phyloP scores from a whole-genome alignment of 2,113 vertebrate genomes.

The Sinocyclocheilus maitianheensis region DNA sequence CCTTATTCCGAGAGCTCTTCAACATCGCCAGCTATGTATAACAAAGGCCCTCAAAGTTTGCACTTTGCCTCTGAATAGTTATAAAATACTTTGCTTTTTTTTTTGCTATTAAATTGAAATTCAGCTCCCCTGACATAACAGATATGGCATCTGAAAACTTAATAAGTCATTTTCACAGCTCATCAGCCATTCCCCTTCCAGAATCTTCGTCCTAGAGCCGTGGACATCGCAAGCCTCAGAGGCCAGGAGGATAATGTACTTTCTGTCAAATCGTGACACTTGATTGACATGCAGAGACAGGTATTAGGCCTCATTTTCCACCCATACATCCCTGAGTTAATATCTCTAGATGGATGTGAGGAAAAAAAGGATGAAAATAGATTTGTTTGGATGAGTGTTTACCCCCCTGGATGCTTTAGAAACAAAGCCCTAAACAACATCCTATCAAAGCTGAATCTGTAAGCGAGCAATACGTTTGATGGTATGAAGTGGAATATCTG shows the following conservation, averaged over 20 bases:
- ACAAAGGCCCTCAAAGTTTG: constrained; percentile 59
- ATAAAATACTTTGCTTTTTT: too few relatives aligned
- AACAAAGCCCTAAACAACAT: constrained; percentile 53
- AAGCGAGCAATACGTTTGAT: constrained; percentile 37
- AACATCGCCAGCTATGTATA: constrained; percentile 61
- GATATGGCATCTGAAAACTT: constrained; percentile 68
- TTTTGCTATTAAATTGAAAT: constrained; percentile 71
- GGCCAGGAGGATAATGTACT: constrained; percentile 55
- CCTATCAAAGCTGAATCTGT: constrained; percentile 42
- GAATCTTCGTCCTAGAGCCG: constrained; percentile 36
- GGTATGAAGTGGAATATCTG: constrained; percentile 36
- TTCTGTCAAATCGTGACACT: constrained; percentile 61
- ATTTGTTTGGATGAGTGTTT: constrained; percentile 58
- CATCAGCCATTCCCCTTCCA: constrained; percentile 63
- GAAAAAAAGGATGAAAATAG: constrained; percentile 47
- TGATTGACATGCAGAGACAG: constrained; percentile 66
- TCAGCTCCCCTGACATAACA: constrained; percentile 64
- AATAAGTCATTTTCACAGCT: constrained; percentile 71
- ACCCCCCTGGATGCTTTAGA: constrained; percentile 62
- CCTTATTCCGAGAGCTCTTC: constrained; percentile 53
- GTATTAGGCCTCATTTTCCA: constrained; percentile 60
- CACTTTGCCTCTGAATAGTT: constrained; percentile 55
- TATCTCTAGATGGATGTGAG: constrained; percentile 56
- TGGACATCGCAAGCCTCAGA: constrained; percentile 45
- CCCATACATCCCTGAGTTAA: constrained; percentile 43